Base-by-base conservation (phyloP, 2,888 invertebrate species). In the Andricus quercusramuli region DNA sequence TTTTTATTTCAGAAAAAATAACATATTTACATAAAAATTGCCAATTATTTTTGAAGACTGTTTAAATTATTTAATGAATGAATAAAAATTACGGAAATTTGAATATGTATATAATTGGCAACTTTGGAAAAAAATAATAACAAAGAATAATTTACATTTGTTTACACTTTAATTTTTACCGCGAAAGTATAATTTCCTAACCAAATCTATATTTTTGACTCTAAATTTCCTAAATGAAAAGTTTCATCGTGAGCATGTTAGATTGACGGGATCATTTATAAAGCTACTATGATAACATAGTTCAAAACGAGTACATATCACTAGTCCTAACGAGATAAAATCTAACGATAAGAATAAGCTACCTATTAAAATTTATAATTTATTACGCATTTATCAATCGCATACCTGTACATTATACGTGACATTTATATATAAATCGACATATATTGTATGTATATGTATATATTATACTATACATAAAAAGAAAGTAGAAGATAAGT, bases 221-320 rank as follows among this genome's bases (percentile, higher is more conserved):
- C 11, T 17, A 20, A 15, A 64, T 25, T 64, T 29, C 29, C 5
- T 64, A 68, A 64, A 64, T 80, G 64, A 41, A 56, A 62, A 66
- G 74, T 64, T 56, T 81, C 22, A 76, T 79, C 44, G 79, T 67
- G 13, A 62, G 62, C 29, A 17, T 64, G 25, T 56, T n/a, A 37
- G 15, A 56, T 74, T 51, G 37, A 29, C 29, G n/a, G 8, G 32
- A 56, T 56, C 20, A 51, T 56, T 51, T 51, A 89, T 84, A 84
- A 86, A 82, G 87, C 87, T 68, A 51, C 56, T 74, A 74, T 51
- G 74, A 74, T 51, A 56, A 51, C 51, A 74, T 56, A 90, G 89
- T 89, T 90, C 89, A 90, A 91, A 89, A 87, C 84, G 81, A 88
- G 88, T 89, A 88, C 90, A 90, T 91, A 91, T 91, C 90, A 90